Base-by-base conservation (phyloP, 2,888 invertebrate species). In the Leptothorax acervorum region DNA sequence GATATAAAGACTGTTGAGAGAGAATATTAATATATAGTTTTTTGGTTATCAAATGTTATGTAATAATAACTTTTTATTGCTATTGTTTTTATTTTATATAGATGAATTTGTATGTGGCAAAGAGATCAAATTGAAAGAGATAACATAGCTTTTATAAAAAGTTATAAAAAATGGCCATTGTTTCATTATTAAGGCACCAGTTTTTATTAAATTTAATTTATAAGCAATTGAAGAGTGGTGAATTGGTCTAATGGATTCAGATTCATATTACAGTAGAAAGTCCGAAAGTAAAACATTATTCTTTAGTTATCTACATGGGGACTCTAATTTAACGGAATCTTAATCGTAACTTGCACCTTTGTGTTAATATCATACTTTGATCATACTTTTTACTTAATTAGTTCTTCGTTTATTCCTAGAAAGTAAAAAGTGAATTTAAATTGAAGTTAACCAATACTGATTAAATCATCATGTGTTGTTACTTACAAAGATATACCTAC, bases 351-450 rank as follows among this genome's bases (percentile, higher is more conserved):
- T 73, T 11, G 15, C 42, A 5, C 3, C 15, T 39, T 45, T 18
- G 51, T 45, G 6, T n/a, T 23, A 23, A 53, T 42, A 51, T 65
- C n/a, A 31, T 23, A 23, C 23, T 15, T 42, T 23, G 3, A n/a
- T 9, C 4, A 39, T 15, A 35, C 3, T 18, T 6, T 71, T 53
- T 9, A 70, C 6, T 78, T 31, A 31, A 23, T 53, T 18, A 23
- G n/a, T n/a, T 45, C 3, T 15, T 31, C 12, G 18, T 66, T 8
- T 12, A 15, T 39, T 23, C 3, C 1, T 35, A 48, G 57, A 70
- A 70, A 60, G 11, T 42, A n/a, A 48, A 8, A 70, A 35, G 5
- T n/a, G 6, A 57, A 70, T 42, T 78, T 42, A n/a, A 71, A 31
- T 55, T 1, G 11, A 31, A 45, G 35, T 71, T 48, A 35, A 45